phyloP scores from a whole-genome alignment of 2,113 vertebrate species.

The Synodontis membranacea region DNA sequence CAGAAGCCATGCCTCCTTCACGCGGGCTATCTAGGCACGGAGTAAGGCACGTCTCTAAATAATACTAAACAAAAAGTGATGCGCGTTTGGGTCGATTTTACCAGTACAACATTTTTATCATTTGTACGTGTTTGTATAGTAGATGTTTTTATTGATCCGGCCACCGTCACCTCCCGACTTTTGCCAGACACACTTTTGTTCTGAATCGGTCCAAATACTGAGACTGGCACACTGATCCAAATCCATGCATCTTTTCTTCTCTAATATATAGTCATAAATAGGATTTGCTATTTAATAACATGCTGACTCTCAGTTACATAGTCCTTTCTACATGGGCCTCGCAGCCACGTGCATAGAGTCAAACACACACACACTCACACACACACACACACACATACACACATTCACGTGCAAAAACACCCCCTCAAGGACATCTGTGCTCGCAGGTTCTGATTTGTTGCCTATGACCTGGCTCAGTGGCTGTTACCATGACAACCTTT shows the following conservation, averaged over 20 bases:
- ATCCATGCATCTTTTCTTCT: background rate
- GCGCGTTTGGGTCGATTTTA: background rate
- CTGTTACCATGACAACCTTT: slow-evolving; percentile 44
- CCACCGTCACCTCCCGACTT: background rate
- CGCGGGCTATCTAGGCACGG: no score
- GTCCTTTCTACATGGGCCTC: background rate
- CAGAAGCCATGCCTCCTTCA: background rate
- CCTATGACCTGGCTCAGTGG: slow-evolving; percentile 33
- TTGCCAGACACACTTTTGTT: background rate
- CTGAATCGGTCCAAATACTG: background rate
- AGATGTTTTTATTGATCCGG: background rate
- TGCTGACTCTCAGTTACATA: background rate
- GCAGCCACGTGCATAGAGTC: slow-evolving; percentile 24
- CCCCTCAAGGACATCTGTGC: slow-evolving; percentile 37
- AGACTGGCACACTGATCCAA: background rate
- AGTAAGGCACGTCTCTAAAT: background rate
- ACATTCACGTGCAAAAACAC: background rate
- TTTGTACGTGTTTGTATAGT: background rate
- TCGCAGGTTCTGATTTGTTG: slow-evolving; percentile 32
- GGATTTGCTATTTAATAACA: background rate
- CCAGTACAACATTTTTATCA: background rate
- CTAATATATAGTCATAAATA: no score
- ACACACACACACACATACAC: slow-evolving; percentile 27
- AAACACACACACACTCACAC: slow-evolving; percentile 27
- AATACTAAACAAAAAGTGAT: background rate